phyloP scores from a whole-genome alignment of 92 coral and sea anemone species.

The Palythoa heliodiscus region DNA sequence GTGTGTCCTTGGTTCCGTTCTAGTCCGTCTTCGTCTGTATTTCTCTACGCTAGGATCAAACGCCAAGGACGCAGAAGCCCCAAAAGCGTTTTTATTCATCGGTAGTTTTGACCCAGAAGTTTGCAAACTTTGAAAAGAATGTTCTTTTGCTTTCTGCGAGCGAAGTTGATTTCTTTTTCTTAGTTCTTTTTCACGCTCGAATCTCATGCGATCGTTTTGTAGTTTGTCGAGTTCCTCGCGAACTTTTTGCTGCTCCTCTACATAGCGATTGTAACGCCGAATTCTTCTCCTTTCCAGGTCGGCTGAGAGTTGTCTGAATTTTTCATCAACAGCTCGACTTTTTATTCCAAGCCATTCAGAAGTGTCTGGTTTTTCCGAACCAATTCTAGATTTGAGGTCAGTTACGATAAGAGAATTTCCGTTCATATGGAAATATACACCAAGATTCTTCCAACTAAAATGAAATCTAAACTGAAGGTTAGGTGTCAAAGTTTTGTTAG shows the following conservation, averaged over 20 bases:
- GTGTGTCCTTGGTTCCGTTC: conserved; percentile 19
- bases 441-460: too few species aligned
- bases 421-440: neutral
- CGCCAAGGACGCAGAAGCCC: conserved; percentile 76
- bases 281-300: conserved; percentile 74
- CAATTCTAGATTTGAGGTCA: conserved; percentile 46
- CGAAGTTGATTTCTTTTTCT: conserved; percentile 62
- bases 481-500: neutral
- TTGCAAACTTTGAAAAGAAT: conserved; percentile 8
- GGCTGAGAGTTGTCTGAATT: conserved; percentile 62
- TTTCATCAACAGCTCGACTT: conserved; percentile 68
- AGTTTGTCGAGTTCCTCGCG: conserved; percentile 58
- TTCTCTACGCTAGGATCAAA: conserved; percentile 73
- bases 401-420: conserved; percentile 46
- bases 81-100: conserved; percentile 62
- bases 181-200: conserved; percentile 81
- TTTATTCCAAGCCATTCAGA: conserved; percentile 64
- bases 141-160: conserved; percentile 32
- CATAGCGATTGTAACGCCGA: conserved; percentile 54
- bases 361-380: conserved; percentile 48
- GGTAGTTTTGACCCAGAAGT: conserved; percentile 45
- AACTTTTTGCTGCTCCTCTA: conserved; percentile 64
- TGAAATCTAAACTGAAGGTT: neutral
- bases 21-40: conserved; percentile 35
- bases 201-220: conserved; percentile 67